Conservation (phyloP, 2,113 vertebrate genomes). For the Acanthochromis polyacanthus region DNA sequence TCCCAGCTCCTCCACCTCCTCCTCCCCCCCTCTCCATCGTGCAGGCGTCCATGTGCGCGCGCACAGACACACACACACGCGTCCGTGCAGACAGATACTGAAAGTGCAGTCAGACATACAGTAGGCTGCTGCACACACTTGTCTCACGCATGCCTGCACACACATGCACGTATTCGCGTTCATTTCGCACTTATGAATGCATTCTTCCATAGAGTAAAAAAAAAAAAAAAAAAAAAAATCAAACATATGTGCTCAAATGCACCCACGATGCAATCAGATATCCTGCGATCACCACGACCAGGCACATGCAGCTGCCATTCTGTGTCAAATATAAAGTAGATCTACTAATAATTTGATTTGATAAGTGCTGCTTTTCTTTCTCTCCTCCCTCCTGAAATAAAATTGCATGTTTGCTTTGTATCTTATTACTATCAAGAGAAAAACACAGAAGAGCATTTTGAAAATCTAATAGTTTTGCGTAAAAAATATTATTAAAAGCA, state of each 20-base stretch:
- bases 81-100: conserved; percentile 43
- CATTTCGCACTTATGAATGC: conserved; percentile 47
- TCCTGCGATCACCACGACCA: conserved; percentile 29
- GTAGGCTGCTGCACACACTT: conserved; percentile 37
- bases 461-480: neutral
- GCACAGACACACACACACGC: conserved; percentile 34
- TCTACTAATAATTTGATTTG: conserved; percentile 55
- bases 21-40: conserved; percentile 56
- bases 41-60: conserved; percentile 43
- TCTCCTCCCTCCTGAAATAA: conserved; percentile 10
- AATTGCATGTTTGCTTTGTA: neutral
- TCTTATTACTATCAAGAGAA: neutral
- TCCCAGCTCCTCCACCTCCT: conserved; percentile 69
- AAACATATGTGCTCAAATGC: conserved; percentile 53
- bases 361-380: conserved; percentile 50
- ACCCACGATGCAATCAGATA: conserved; percentile 36
- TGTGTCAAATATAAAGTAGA: conserved; percentile 64
- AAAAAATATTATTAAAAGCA: neutral
- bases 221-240: too few relatives aligned
- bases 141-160: conserved; percentile 58
- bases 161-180: conserved; percentile 27
- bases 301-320: conserved; percentile 73
- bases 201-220: conserved; percentile 14
- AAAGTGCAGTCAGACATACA: conserved; percentile 66
- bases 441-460: neutral